Base-by-base conservation (phyloP, 2,797 vertebrate genomes). In the Danio choprae region DNA sequence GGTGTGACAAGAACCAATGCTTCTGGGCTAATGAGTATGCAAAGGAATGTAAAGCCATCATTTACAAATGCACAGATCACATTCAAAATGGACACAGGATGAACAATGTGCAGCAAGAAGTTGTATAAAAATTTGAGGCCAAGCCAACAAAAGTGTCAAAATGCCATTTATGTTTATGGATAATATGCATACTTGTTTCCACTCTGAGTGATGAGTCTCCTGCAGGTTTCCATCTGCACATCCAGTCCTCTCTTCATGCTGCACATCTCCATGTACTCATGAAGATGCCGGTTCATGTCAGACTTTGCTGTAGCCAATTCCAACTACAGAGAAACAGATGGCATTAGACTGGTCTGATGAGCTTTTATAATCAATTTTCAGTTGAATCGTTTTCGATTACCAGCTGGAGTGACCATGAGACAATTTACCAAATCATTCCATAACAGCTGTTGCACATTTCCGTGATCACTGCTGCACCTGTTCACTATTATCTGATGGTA, bases 211-310 rank as follows among this genome's bases (percentile, higher is more conserved):
- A 99, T 99, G 85, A 99, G 96, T 62, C 97, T 94, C 84, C 97
- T 94, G 87, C 90, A 94, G 1, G 97, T 98, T 93, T 99, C 97
- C 97, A 99, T 99, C 91, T 99, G 97, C 62, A 98, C 97, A 0
- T 99, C 97, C 79, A 98, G 90, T 18, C 97, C 97, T 59, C 97
- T 91, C 89, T 99, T 99, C 97, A 99, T 99, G 51, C 96, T 98
- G 87, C 97, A 99, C 97, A 99, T 99, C 86, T 99, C 97, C 97
- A 99, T 99, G 91, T 99, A 99, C 89, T 99, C 97, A 0, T 99
- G 97, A 74, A 99, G 92, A 86, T 99, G 97, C 0, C 97, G 91
- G 85, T 98, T 99, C 97, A 99, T 99, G 90, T 99, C 97, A 0
- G 95, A 97, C 89, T 99, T 99, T 53, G 97, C 97, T 0, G 97